phyloP scores from a whole-genome alignment of 2,888 invertebrate species.

The Electrophaes corylata region DNA sequence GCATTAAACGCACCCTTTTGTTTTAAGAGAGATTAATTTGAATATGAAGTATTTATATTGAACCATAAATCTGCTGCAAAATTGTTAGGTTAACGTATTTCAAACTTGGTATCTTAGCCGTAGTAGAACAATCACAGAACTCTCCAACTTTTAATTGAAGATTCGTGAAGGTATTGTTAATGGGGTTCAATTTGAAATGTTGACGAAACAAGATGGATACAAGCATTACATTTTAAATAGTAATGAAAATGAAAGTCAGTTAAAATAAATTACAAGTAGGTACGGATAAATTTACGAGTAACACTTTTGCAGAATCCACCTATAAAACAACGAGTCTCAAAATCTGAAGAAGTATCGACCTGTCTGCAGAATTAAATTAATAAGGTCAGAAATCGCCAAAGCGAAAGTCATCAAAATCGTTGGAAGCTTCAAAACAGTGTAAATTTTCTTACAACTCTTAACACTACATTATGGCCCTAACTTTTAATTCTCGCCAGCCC shows the following conservation, averaged over 20 bases:
- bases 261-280: background rate
- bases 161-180: conserved; percentile 28
- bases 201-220: conserved; percentile 14
- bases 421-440: background rate
- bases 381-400: background rate
- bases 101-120: conserved; percentile 19
- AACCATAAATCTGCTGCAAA: conserved; percentile 39
- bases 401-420: background rate
- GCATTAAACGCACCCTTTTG: conserved; percentile 39
- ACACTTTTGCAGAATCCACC: background rate
- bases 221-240: conserved; percentile 9
- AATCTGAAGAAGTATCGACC: background rate
- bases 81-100: conserved; percentile 34
- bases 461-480: conserved; percentile 20
- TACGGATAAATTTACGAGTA: background rate
- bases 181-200: conserved; percentile 19
- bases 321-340: background rate
- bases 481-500: conserved; percentile 42
- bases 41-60: conserved; percentile 34
- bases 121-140: conserved; percentile 28
- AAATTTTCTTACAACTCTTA: background rate
- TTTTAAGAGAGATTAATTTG: conserved; percentile 41
- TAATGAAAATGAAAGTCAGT: background rate
- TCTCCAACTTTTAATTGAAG: conserved; percentile 35
- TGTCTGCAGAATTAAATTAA: background rate